Evolutionary conservation across 2,888 invertebrate species (phyloP), one percentile per base, ranked within the genome.

Genomic region (Apeira syringaria): DNA sequence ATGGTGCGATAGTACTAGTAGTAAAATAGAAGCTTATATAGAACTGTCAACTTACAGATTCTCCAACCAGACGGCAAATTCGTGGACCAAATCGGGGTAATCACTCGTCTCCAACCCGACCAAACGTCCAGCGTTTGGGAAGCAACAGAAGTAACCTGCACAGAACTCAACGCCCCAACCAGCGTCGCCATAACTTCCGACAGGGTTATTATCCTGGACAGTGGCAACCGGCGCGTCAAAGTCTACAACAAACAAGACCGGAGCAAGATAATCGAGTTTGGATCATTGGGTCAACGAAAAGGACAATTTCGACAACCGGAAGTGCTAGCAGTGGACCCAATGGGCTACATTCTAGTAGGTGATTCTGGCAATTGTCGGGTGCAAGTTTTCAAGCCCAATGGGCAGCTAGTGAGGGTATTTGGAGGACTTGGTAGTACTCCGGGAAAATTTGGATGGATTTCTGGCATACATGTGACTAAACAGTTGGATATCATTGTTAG

Each of bases 281-380:
- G 95, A 0, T 88, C 92, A 0, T 83, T 92, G 37, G 95, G 95
- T 0, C 91, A 91, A 29, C 83, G 91, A 38, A 91, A 92, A 45
- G 94, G 94, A 0, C 94, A 95, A 65, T 93, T 95, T 67, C 91
- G 94, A 63, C 93, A 93, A 41, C 94, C 95, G 0, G 94, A 95
- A 70, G 94, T 94, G 0, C 82, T 96, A 2, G 90, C 93, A 0
- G 92, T 95, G 0, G 96, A 96, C 67, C 91, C 91, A 0, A 84
- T 93, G 71, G 95, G 95, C 0, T 94, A 94, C 68, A 93, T 96
- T 24, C 79, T 95, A 0, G 94, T 96, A 0, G 96, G 95, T 0
- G 96, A 96, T 68, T 93, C 94, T 0, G 96, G 95, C 0, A 96
- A 96, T 67, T 93, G 93, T 24, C 85, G 96, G 3, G 89, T 95